Conservation (phyloP, 2,888 invertebrate genomes). For the Thera britannica region DNA sequence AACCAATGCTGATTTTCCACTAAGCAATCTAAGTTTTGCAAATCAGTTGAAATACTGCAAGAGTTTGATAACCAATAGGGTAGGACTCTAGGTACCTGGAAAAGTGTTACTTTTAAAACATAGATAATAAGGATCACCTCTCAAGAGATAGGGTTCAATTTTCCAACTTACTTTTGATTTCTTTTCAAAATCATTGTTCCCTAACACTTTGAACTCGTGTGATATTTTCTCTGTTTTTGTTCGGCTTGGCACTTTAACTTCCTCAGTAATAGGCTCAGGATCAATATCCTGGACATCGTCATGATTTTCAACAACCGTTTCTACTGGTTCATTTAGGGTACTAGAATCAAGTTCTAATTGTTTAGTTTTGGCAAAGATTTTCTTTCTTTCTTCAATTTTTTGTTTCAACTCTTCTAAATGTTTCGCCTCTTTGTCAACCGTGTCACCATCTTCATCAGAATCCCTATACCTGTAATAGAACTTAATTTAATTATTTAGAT, state of each 20-base stretch:
- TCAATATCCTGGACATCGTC: constrained; percentile 51
- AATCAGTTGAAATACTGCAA: constrained; percentile 89
- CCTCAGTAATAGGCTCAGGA: constrained; percentile 19
- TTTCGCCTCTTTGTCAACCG: constrained; percentile 77
- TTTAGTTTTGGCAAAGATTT: constrained; percentile 57
- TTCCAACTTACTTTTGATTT: constrained; percentile 73
- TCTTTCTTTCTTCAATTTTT: constrained; percentile 85
- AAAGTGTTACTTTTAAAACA: constrained; percentile 38
- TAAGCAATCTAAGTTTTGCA: constrained; percentile 82
- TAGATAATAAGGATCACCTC: not conserved
- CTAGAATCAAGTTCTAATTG: constrained; percentile 47
- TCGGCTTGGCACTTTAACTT: constrained; percentile 34
- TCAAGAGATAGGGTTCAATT: not conserved
- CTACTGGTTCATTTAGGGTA: constrained; percentile 45
- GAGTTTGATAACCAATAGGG: constrained; percentile 96
- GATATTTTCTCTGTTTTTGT: constrained; percentile 30
- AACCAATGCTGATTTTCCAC: constrained; percentile 86
- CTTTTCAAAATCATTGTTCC: constrained; percentile 85
- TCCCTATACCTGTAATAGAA: constrained; percentile 73
- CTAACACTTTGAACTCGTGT: constrained; percentile 87
- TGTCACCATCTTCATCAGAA: constrained; percentile 62
- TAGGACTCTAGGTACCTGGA: constrained; percentile 89
- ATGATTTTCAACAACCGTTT: constrained; percentile 35
- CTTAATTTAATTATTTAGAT: not conserved
- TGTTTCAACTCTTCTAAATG: constrained; percentile 85